phyloP scores from a whole-genome alignment of 64 coral and sea anemone species.

The Anthopleura sola region DNA sequence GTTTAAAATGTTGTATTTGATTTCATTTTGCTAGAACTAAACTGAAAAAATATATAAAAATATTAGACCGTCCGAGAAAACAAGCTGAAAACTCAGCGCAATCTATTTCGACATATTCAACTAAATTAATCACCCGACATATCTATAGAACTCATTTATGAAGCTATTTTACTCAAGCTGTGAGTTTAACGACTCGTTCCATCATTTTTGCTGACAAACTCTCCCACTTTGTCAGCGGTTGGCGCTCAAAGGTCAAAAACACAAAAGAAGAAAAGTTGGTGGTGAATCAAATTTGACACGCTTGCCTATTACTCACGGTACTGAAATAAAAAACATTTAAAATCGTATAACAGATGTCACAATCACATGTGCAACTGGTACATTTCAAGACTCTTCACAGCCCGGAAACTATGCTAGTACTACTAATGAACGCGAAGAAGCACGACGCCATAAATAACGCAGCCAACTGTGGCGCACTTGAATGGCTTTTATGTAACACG shows the following conservation, averaged over 20 bases:
- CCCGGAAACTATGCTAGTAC: slow-evolving; percentile 2
- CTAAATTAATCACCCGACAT: not conserved
- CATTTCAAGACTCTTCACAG: slow-evolving; percentile 9
- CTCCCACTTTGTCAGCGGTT: slow-evolving; percentile 13
- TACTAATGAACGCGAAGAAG: slow-evolving; percentile 3
- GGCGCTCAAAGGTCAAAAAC: not conserved
- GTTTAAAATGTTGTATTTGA: too few relatives aligned
- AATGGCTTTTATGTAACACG: not conserved
- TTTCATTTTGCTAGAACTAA: too few relatives aligned
- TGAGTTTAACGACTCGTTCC: not conserved
- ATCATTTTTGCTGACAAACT: not conserved
- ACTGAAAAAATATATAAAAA: too few relatives aligned
- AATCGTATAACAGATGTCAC: not conserved
- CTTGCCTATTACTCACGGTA: not conserved
- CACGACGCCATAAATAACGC: slow-evolving; percentile 1
- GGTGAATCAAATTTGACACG: not conserved
- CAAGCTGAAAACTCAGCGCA: too few relatives aligned
- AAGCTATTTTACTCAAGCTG: slow-evolving; percentile 10
- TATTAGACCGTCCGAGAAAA: too few relatives aligned
- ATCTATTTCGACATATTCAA: too few relatives aligned
- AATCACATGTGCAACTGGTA: slow-evolving; percentile 4
- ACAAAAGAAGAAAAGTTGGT: not conserved
- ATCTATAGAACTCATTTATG: not conserved
- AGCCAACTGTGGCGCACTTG: not conserved
- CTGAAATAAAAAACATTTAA: not conserved